phyloP scores from a whole-genome alignment of 2,113 vertebrate genomes.

The Clarias magur region DNA sequence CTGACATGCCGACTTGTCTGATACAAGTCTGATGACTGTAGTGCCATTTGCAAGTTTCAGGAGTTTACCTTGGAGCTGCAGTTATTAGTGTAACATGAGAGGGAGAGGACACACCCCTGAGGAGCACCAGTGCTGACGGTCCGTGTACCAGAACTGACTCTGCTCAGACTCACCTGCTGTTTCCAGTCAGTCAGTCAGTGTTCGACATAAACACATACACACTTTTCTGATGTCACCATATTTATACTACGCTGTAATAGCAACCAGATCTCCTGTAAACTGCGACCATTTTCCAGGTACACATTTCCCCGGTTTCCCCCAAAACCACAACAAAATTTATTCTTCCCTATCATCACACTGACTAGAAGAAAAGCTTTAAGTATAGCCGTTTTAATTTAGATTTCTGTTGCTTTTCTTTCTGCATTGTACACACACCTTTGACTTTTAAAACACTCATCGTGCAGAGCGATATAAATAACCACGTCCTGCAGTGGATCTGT shows the following conservation, averaged over 20 bases:
- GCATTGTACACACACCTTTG: constrained; percentile 4
- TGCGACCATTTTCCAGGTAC: no score
- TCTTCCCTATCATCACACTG: neutral
- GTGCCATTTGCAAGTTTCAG: no score
- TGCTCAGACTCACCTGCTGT: no score
- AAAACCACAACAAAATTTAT: neutral
- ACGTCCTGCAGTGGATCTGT: constrained; percentile 1
- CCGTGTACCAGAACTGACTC: no score
- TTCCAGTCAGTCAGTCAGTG: neutral
- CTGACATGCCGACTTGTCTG: no score
- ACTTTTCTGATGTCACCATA: neutral
- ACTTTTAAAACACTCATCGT: neutral
- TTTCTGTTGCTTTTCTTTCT: neutral
- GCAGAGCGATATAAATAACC: neutral
- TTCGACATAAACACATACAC: neutral
- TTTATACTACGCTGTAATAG: neutral
- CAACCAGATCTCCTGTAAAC: neutral
- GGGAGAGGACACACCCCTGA: no score
- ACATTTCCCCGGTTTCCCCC: neutral
- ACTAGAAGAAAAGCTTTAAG: neutral
- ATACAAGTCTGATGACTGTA: no score
- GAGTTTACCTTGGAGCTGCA: no score
- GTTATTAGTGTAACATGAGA: no score
- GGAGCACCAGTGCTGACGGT: no score
- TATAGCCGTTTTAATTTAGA: neutral